phyloP scores from a whole-genome alignment of 2,888 invertebrate species.

The Caradrina kadenii region DNA sequence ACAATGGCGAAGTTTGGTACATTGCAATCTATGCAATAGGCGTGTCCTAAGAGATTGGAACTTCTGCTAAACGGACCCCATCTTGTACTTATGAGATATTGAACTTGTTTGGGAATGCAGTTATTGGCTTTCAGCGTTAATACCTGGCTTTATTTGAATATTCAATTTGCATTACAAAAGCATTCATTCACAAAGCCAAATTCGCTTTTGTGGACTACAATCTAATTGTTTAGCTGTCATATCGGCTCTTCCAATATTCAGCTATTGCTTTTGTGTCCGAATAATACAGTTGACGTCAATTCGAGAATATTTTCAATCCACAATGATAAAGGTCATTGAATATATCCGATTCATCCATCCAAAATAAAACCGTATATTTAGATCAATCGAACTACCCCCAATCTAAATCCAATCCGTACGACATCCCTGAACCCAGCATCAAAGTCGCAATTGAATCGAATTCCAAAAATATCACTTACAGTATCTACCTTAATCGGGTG shows the following conservation, averaged over 20 bases:
- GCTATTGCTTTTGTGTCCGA: background rate
- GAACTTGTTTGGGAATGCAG: slow-evolving; percentile 33
- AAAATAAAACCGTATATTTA: slow-evolving; percentile 14
- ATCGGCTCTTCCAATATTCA: background rate
- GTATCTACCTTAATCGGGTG: slow-evolving; percentile 8
- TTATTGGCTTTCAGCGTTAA: slow-evolving; percentile 25
- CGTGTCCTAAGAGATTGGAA: slow-evolving; percentile 32
- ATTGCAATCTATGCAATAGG: slow-evolving; percentile 61
- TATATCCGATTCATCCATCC: background rate
- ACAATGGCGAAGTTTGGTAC: slow-evolving; percentile 52
- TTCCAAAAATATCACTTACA: slow-evolving; percentile 32
- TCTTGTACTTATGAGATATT: slow-evolving; percentile 12
- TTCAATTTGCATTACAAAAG: slow-evolving; percentile 5
- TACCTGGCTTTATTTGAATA: slow-evolving; percentile 1
- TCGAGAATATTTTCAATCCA: background rate
- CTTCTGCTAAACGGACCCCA: slow-evolving; percentile 28
- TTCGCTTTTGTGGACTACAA: background rate
- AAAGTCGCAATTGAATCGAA: slow-evolving; percentile 27
- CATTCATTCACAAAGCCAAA: background rate
- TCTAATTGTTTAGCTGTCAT: slow-evolving; percentile 4
- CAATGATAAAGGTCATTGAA: background rate
- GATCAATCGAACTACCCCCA: slow-evolving; percentile 26
- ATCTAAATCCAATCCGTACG: background rate
- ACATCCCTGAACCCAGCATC: slow-evolving; percentile 17
- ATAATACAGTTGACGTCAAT: background rate